A percentile compares a stretch with the other conserved stretches of the same genome.
These are phyloP conservation scores for Drosophila aldrichi DNA, from an alignment of 2,888 invertebrate species.

Conservation along the genomic window DNA sequence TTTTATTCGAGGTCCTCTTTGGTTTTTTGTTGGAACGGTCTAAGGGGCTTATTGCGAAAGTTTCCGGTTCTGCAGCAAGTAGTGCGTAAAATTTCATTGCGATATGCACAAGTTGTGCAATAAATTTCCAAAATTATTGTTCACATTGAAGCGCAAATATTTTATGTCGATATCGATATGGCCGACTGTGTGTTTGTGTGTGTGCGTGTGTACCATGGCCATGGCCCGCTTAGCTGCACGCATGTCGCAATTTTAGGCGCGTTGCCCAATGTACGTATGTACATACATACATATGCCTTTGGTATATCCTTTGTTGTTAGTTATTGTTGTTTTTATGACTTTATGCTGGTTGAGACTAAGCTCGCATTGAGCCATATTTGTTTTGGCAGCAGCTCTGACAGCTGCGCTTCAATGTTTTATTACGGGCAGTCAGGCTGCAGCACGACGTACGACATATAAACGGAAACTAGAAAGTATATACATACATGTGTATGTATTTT, in stretches of 20 bases:
- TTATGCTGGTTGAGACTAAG: conserved; percentile 34
- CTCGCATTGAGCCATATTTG: conserved; percentile 44
- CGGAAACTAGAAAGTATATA: conserved; percentile 19
- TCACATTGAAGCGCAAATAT: conserved; percentile 67
- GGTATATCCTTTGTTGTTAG: conserved; percentile 33
- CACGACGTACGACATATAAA: neutral
- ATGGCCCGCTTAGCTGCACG: conserved; percentile 52
- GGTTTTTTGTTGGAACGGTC: conserved; percentile 11
- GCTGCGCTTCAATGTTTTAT: conserved; percentile 44
- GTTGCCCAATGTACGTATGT: conserved; percentile 50
- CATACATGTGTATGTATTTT: conserved; percentile 2
- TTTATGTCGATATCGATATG: conserved; percentile 57
- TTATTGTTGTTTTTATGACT: conserved; percentile 62
- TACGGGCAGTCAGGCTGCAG: neutral
- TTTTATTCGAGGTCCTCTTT: conserved; percentile 50
- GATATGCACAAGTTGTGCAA: conserved; percentile 73
- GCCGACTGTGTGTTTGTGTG: neutral
- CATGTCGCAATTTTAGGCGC: conserved; percentile 56
- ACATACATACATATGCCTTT: conserved; percentile 23
- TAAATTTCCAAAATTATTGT: conserved; percentile 74
- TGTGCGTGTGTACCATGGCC: conserved; percentile 30
- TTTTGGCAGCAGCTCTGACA: conserved; percentile 33
- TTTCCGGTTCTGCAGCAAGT: conserved; percentile 66
- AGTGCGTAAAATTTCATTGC: conserved; percentile 77
- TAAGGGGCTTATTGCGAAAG: conserved; percentile 55